Evolutionary conservation across 2,797 vertebrate species (phyloP).

Genomic region (Parauchenoglanis punctatus): DNA sequence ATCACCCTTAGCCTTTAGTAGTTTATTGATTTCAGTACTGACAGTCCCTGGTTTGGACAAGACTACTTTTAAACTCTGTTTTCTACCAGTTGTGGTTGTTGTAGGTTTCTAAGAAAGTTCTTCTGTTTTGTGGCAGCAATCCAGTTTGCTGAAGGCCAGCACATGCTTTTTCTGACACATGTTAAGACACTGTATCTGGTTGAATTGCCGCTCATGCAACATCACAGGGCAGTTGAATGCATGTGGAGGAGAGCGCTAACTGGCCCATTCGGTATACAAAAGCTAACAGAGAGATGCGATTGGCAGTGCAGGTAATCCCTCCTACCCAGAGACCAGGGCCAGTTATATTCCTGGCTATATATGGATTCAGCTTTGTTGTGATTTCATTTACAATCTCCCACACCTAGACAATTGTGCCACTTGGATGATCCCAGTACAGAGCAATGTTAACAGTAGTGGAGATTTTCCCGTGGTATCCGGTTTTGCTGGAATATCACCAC

Average conservation of each 20-base stretch:
- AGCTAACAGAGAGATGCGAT: not conserved
- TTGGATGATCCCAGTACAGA: not conserved
- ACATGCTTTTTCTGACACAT: slow-evolving; percentile 18
- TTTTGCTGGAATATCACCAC: not conserved
- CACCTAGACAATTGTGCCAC: not conserved
- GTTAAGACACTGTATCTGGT: slow-evolving; percentile 9
- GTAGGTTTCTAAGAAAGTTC: slow-evolving; percentile 4
- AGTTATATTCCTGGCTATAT: slow-evolving; percentile 2
- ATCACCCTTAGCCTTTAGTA: slow-evolving; percentile 29
- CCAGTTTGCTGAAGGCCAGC: slow-evolving; percentile 35
- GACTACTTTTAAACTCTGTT: not conserved
- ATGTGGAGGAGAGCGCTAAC: not conserved
- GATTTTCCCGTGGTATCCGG: not conserved
- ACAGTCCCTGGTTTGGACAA: not conserved
- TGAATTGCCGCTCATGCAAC: slow-evolving; percentile 10
- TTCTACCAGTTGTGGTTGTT: not conserved
- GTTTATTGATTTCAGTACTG: slow-evolving; percentile 18
- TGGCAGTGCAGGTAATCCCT: not conserved
- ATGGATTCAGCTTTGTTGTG: not conserved
- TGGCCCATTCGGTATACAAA: not conserved
- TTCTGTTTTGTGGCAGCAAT: slow-evolving; percentile 20
- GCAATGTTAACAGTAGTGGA: not conserved
- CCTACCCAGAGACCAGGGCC: not conserved
- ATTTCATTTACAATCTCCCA: not conserved
- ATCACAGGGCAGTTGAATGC: slow-evolving; percentile 17